A percentile compares a stretch with the other conserved stretches of the same genome.
These are phyloP conservation scores for Alauda arvensis DNA, from an alignment of 2,797 vertebrate species.

Conservation along the genomic window DNA sequence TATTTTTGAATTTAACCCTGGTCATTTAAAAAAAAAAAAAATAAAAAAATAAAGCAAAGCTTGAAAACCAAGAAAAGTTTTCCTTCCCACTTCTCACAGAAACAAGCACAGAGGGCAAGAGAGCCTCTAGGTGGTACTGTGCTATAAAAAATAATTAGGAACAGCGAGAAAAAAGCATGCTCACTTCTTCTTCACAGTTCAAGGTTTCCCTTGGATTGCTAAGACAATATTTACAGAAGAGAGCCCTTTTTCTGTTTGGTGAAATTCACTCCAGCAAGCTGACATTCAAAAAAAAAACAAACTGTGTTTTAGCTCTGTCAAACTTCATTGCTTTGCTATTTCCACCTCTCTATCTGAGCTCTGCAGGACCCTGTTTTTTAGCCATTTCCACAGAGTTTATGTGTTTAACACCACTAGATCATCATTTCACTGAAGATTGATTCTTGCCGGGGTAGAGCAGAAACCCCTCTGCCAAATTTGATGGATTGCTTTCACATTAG, in stretches of 20 bases:
- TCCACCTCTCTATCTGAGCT: neutral
- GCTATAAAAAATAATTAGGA: conserved; percentile 25
- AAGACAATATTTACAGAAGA: neutral
- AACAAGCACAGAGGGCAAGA: neutral
- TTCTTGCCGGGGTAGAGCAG: neutral
- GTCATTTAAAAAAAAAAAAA: neutral
- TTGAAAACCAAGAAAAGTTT: neutral
- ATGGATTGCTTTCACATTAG: neutral
- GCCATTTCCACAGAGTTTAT: neutral
- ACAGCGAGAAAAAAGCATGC: neutral
- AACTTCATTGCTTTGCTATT: neutral
- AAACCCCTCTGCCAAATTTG: neutral
- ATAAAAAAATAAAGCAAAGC: neutral
- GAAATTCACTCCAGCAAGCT: neutral
- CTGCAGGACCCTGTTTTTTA: neutral
- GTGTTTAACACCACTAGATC: neutral
- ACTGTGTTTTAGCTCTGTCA: neutral
- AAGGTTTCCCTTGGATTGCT: neutral
- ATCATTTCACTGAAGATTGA: neutral
- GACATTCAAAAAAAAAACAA: neutral
- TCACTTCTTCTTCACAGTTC: neutral
- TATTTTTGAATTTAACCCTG: neutral
- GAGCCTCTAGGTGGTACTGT: conserved; percentile 48
- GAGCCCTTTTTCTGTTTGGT: neutral
- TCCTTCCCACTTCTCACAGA: neutral